A percentile compares a stretch with the other conserved stretches of the same genome.
These are phyloP conservation scores for Athalia rosae DNA, from an alignment of 2,888 invertebrate species.

Conservation along the genomic window DNA sequence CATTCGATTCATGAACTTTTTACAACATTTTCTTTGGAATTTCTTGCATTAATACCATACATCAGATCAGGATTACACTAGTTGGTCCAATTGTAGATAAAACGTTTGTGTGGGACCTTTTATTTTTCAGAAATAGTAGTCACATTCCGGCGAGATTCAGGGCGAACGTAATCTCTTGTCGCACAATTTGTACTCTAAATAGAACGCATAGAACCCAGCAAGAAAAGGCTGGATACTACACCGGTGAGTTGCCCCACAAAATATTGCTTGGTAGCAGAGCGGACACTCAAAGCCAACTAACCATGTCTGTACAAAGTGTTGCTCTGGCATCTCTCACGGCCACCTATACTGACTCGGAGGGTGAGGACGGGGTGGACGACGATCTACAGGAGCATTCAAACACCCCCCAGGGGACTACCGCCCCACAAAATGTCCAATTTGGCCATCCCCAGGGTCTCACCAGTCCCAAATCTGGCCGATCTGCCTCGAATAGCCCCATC, in stretches of 20 bases:
- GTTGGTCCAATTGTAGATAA: no score
- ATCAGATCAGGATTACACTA: no score
- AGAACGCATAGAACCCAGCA: constrained; percentile 8
- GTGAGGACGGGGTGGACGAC: constrained; percentile 85
- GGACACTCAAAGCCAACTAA: constrained; percentile 72
- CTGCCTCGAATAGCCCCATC: constrained; percentile 67
- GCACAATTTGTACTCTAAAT: constrained; percentile 8
- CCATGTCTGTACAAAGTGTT: constrained; percentile 73
- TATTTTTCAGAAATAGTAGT: background rate
- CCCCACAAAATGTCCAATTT: constrained; percentile 67
- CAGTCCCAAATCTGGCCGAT: constrained; percentile 68
- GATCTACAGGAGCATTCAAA: constrained; percentile 76
- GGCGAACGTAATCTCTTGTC: background rate
- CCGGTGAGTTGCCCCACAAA: constrained; percentile 72
- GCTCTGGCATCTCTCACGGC: constrained; percentile 91
- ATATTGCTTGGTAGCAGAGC: constrained; percentile 70
- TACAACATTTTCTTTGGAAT: no score
- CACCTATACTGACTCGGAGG: constrained; percentile 94
- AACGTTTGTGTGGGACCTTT: no score
- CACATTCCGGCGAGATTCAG: background rate
- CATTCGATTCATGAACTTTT: no score
- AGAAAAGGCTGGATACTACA: constrained; percentile 53
- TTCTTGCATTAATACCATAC: no score
- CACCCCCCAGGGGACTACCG: constrained; percentile 64
- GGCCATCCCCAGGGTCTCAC: constrained; percentile 63